Percentiles rank a stretch among this genome's conserved stretches.
These are phyloP conservation scores for Cephalopterus ornatus DNA, from an alignment of 2,113 vertebrate genomes.

Conservation along the genomic window DNA sequence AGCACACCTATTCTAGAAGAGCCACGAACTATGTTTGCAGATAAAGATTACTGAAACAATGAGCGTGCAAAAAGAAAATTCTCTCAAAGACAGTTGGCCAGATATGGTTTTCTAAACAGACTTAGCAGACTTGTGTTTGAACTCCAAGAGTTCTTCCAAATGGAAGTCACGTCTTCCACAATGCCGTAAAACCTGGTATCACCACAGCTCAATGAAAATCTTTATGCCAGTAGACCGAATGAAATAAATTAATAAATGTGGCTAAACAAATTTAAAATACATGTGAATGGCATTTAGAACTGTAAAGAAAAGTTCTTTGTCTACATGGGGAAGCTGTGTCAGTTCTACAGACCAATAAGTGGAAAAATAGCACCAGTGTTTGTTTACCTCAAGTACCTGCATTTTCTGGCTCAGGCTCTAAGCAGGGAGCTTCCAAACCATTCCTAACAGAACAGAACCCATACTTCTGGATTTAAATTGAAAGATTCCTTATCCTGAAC, in stretches of 20 bases:
- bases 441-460: neutral
- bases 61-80: neutral
- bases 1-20: neutral
- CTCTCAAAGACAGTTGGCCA: neutral
- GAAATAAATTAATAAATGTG: neutral
- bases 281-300: neutral
- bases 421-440: neutral
- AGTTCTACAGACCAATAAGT: neutral
- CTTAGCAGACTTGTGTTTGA: neutral
- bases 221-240: neutral
- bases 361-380: neutral
- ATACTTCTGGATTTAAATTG: neutral
- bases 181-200: neutral
- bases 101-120: neutral
- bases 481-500: slow-evolving; percentile 8
- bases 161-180: neutral
- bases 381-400: neutral
- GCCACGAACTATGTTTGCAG: neutral
- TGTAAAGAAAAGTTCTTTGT: neutral
- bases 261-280: neutral
- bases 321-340: neutral
- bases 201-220: neutral
- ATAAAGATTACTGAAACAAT: neutral
- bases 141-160: neutral
- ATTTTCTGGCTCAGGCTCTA: neutral